phyloP scores from a whole-genome alignment of 1,140 invertebrate species.

The Limonius californicus region DNA sequence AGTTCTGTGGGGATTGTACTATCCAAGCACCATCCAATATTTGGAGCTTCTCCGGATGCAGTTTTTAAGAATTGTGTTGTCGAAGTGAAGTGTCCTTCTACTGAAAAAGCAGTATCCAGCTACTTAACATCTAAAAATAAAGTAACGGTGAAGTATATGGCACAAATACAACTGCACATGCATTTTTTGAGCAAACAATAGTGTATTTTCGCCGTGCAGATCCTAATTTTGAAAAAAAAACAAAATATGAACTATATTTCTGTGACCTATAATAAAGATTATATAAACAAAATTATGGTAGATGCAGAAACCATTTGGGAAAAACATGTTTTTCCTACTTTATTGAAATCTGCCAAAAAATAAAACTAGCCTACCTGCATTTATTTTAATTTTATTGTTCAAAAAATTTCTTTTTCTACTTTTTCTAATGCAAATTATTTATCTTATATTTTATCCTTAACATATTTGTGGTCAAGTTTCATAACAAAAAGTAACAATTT shows the following conservation, averaged over 20 bases:
- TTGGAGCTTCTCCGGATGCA: constrained; percentile 49
- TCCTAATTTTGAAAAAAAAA: constrained; percentile 29
- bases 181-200: constrained; percentile 39
- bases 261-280: too few species aligned
- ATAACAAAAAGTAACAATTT: too few species aligned
- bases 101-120: constrained; percentile 45
- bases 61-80: constrained; percentile 48
- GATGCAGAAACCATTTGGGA: too few species aligned
- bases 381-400: too few species aligned
- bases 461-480: too few species aligned
- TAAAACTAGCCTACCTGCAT: too few species aligned
- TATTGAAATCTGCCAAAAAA: too few species aligned
- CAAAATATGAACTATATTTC: constrained; percentile 17
- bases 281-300: too few species aligned
- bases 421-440: too few species aligned
- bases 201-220: constrained; percentile 29
- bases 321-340: too few species aligned
- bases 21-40: constrained; percentile 26
- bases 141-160: constrained; percentile 47
- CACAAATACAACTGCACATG: constrained; percentile 52
- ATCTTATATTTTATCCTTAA: too few species aligned
- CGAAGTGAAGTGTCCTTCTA: constrained; percentile 50
- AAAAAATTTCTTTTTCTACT: too few species aligned
- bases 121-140: constrained; percentile 26
- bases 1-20: constrained; percentile 31